Percentiles rank a stretch among this genome's conserved stretches.
Evolutionary conservation across 2,113 vertebrate species (phyloP).

Genomic region (Psittacula cyanocephala): DNA sequence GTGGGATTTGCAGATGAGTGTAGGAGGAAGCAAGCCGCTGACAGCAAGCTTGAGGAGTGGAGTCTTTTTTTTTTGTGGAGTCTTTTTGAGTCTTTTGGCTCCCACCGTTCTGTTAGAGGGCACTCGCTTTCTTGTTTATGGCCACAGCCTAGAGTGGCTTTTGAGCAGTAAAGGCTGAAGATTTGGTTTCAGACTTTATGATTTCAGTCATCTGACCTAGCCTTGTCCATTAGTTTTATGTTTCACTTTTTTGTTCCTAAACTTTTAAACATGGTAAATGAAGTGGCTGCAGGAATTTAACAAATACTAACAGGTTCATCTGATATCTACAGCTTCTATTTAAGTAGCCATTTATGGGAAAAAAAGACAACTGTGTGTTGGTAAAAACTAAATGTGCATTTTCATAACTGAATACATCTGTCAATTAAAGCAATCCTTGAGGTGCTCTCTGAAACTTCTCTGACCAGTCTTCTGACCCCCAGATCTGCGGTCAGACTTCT

Average conservation of each 20-base stretch:
- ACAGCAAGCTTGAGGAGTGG: not conserved
- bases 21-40: not conserved
- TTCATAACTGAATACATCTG: not conserved
- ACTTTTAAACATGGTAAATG: not conserved
- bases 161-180: not conserved
- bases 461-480: not conserved
- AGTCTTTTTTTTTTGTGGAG: not conserved
- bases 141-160: not conserved
- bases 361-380: not conserved
- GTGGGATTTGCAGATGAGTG: not conserved
- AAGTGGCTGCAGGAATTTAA: not conserved
- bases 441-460: not conserved
- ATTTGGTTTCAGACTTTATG: not conserved
- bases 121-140: not conserved
- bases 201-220: not conserved
- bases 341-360: not conserved
- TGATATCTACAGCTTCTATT: not conserved
- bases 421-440: not conserved
- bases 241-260: not conserved
- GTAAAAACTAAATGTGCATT: not conserved
- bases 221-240: not conserved
- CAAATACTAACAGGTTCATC: not conserved
- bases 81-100: not conserved
- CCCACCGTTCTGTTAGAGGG: not conserved
- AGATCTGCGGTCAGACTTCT: not conserved